These are phyloP conservation scores for Diogma glabrata DNA, from an alignment of 2,888 invertebrate species.

Conservation along the genomic window DNA sequence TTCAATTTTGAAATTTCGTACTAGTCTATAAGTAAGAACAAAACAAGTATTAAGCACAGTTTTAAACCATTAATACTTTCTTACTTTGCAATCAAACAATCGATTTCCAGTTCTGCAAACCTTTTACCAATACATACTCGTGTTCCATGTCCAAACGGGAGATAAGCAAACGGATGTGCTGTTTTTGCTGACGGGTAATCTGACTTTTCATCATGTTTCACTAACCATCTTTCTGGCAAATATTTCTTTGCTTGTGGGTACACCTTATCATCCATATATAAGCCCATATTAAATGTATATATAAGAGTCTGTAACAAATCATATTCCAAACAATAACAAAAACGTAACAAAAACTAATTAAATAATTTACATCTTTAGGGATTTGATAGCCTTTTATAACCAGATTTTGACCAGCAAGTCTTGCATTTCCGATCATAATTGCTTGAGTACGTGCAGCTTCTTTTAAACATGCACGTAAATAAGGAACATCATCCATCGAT, in stretches of 20 bases:
- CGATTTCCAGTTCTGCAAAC: constrained; percentile 5
- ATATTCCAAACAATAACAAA: too few species aligned
- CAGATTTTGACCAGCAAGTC: constrained; percentile 42
- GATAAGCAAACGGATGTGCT: constrained; percentile 28
- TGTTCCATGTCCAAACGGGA: constrained; percentile 22
- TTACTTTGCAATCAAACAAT: constrained; percentile 21
- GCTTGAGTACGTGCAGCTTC: constrained; percentile 53
- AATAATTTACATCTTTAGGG: constrained; percentile 43
- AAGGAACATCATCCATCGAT: constrained; percentile 40
- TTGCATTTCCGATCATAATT: constrained; percentile 43
- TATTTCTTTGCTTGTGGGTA: constrained; percentile 46
- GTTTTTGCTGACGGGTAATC: constrained; percentile 16
- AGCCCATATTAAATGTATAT: constrained; percentile 24
- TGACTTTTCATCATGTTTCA: constrained; percentile 20
- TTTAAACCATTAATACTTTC: constrained; percentile 21
- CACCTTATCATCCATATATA: constrained; percentile 40
- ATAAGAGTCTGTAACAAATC: constrained; percentile 23
- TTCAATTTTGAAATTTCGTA: constrained; percentile 35
- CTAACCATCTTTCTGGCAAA: constrained; percentile 59
- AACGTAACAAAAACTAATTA: constrained; percentile 50
- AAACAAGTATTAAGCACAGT: too few species aligned
- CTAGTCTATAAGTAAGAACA: too few species aligned
- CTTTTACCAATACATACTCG: background rate
- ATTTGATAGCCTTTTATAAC: constrained; percentile 50
- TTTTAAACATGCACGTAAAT: constrained; percentile 59